Evolutionary conservation across 1,140 invertebrate genomes (phyloP).

Genomic region (Mya arenaria): DNA sequence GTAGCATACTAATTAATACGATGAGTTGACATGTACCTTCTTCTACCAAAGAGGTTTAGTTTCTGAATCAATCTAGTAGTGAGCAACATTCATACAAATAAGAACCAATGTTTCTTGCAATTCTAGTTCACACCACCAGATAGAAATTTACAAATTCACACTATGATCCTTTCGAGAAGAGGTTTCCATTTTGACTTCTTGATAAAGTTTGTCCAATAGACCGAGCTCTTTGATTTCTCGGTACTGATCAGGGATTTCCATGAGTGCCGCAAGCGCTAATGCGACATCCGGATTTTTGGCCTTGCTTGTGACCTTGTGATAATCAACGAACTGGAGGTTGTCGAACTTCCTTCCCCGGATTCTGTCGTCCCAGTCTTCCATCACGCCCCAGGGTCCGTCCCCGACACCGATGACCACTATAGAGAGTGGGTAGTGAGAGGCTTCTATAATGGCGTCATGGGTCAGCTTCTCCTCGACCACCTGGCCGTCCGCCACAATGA

Average conservation of each 20-base stretch:
- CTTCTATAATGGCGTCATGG: slow-evolving; percentile 81
- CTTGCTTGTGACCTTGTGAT: slow-evolving; percentile 64
- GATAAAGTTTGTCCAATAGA: too few relatives aligned
- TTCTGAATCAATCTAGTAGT: too few relatives aligned
- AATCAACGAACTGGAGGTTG: slow-evolving; percentile 83
- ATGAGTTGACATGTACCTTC: too few relatives aligned
- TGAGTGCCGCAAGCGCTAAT: slow-evolving; percentile 81
- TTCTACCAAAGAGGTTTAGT: too few relatives aligned
- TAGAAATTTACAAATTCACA: too few relatives aligned
- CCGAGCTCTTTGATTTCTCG: slow-evolving; percentile 77
- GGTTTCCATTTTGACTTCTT: too few relatives aligned
- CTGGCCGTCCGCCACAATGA: slow-evolving; percentile 82
- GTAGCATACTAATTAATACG: too few relatives aligned
- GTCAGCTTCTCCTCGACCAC: slow-evolving; percentile 79
- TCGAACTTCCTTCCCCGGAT: slow-evolving; percentile 79
- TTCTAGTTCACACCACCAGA: too few relatives aligned
- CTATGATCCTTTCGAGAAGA: too few relatives aligned
- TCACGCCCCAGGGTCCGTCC: slow-evolving; percentile 81
- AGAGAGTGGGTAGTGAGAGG: slow-evolving; percentile 81
- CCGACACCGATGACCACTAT: slow-evolving; percentile 78
- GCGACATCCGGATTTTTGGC: slow-evolving; percentile 77
- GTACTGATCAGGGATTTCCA: slow-evolving; percentile 83
- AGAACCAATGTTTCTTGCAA: too few relatives aligned
- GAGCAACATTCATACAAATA: too few relatives aligned
- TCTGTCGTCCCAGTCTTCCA: slow-evolving; percentile 80